phyloP scores from a whole-genome alignment of 2,113 vertebrate species.

The Aythya baeri region DNA sequence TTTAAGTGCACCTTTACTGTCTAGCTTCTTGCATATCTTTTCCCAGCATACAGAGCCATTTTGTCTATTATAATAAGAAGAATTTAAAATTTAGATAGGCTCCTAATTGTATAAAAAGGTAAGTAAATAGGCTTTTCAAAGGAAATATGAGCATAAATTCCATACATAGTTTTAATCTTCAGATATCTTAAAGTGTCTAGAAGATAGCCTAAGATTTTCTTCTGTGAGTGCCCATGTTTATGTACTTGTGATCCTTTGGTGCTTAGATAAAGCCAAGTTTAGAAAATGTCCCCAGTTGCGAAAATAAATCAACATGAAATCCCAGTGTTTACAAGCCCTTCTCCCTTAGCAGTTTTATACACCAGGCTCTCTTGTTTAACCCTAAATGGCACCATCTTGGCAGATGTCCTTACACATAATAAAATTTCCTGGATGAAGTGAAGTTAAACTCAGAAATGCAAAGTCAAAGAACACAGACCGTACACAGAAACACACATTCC shows the following conservation, averaged over 20 bases:
- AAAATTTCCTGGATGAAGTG: background rate
- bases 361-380: slow-evolving; percentile 3
- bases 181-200: background rate
- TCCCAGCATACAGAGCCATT: background rate
- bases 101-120: background rate
- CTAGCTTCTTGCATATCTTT: background rate
- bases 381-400: slow-evolving; percentile 33
- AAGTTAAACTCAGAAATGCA: slow-evolving; percentile 6
- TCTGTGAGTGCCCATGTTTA: background rate
- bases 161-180: background rate
- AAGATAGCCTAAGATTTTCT: background rate
- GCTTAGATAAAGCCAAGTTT: background rate
- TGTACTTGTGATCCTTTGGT: background rate
- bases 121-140: background rate
- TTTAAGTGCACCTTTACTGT: background rate
- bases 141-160: background rate
- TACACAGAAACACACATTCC: background rate
- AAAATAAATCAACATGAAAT: slow-evolving; percentile 6
- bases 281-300: background rate
- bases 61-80: background rate
- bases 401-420: background rate
- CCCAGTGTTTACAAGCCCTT: background rate
- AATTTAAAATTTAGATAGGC: background rate
- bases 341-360: background rate
- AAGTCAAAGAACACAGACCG: background rate